Evolutionary conservation across 1,140 invertebrate species (phyloP).

Genomic region (Ridgeia piscesae): DNA sequence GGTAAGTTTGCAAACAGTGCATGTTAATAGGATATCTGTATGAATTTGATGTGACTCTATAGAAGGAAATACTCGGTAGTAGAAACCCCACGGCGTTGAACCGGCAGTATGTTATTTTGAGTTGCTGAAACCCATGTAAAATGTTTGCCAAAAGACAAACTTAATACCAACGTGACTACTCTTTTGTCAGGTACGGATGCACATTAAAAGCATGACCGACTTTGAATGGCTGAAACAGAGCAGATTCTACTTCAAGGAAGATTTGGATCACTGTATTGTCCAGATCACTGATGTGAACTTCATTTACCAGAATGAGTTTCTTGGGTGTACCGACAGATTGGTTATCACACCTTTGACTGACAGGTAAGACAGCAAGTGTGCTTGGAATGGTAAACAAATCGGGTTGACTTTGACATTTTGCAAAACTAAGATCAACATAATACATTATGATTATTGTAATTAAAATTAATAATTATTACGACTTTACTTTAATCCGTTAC

Average conservation of each 20-base stretch:
- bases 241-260: constrained; percentile 94
- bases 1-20: constrained; percentile 62
- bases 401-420: neutral
- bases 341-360: constrained; percentile 95
- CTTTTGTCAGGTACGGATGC: constrained; percentile 43
- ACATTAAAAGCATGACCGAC: constrained; percentile 78
- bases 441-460: neutral
- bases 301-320: constrained; percentile 94
- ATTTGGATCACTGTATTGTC: constrained; percentile 87
- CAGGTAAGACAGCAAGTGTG: constrained; percentile 63
- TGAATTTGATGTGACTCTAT: neutral
- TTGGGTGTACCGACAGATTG: constrained; percentile 92
- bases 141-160: neutral
- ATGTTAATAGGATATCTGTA: neutral
- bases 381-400: neutral
- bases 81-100: neutral
- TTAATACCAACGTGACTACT: neutral
- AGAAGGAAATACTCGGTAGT: neutral
- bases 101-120: neutral
- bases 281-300: constrained; percentile 94
- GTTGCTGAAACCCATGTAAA: neutral
- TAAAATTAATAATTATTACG: neutral
- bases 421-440: neutral
- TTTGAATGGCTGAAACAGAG: constrained; percentile 98
- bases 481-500: no score